Evolutionary conservation across 2,888 invertebrate genomes (phyloP).

Genomic region (Dorcus hopei): DNA sequence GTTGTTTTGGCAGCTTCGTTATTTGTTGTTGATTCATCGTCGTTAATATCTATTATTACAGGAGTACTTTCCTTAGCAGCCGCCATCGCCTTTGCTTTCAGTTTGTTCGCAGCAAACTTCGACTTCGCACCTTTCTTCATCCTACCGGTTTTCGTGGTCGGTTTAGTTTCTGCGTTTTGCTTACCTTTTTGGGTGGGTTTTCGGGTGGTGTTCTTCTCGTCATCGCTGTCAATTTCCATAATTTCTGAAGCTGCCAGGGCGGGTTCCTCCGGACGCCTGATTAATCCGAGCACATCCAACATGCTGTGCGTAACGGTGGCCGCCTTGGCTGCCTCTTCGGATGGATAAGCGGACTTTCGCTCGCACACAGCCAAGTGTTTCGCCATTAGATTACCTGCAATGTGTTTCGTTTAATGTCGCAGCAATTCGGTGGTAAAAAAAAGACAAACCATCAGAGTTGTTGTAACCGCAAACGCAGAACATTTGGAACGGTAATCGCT

Average conservation of each 20-base stretch:
- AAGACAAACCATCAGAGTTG: slow-evolving; percentile 38
- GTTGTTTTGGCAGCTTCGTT: background rate
- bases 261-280: slow-evolving; percentile 53
- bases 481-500: slow-evolving; percentile 61
- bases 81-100: too few species aligned
- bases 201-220: slow-evolving; percentile 10
- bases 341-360: slow-evolving; percentile 68
- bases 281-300: slow-evolving; percentile 58
- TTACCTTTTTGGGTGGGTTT: background rate
- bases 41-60: slow-evolving; percentile 6
- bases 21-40: slow-evolving; percentile 8
- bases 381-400: slow-evolving; percentile 56
- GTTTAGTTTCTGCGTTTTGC: background rate
- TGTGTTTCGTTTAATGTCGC: slow-evolving; percentile 48
- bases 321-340: slow-evolving; percentile 60
- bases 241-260: slow-evolving; percentile 13
- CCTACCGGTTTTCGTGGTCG: too few species aligned
- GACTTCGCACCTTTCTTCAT: too few species aligned
- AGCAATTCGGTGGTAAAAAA: slow-evolving; percentile 19
- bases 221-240: slow-evolving; percentile 24
- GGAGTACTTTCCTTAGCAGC: too few species aligned
- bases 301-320: slow-evolving; percentile 60
- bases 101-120: too few species aligned
- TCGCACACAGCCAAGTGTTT: slow-evolving; percentile 72
- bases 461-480: slow-evolving; percentile 76